Conservation (phyloP, 2,113 vertebrate genomes). For the Actenoides lindsayi region DNA sequence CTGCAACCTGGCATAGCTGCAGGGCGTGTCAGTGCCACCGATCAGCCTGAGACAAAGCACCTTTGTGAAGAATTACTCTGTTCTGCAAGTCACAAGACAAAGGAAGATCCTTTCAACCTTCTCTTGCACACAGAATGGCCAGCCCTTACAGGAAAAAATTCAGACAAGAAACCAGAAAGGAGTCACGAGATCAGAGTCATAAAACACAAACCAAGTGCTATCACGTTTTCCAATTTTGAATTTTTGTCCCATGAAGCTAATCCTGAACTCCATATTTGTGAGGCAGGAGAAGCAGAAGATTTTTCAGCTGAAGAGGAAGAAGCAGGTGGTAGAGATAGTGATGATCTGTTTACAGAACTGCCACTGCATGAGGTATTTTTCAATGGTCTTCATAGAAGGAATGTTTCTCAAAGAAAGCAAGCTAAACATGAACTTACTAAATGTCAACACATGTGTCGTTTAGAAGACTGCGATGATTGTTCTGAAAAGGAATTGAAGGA, state of each 20-base stretch:
- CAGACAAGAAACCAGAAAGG: not conserved
- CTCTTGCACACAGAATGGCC: not conserved
- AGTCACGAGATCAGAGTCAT: constrained; percentile 68
- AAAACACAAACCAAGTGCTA: constrained; percentile 77
- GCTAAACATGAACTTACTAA: constrained; percentile 33
- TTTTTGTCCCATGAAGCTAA: not conserved
- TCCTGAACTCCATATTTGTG: constrained; percentile 3
- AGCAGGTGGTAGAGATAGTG: constrained; percentile 24
- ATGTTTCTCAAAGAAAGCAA: constrained; percentile 40
- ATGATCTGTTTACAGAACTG: constrained; percentile 71
- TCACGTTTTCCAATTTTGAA: constrained; percentile 76
- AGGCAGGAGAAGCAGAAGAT: constrained; percentile 62
- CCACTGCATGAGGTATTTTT: constrained; percentile 33
- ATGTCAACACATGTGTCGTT: not conserved
- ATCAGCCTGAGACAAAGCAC: not conserved
- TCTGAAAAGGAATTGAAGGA: constrained; percentile 39
- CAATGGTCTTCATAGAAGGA: constrained; percentile 28
- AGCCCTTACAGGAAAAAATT: not conserved
- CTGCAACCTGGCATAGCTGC: not conserved
- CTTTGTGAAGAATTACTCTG: not conserved
- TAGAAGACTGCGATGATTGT: not conserved
- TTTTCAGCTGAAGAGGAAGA: constrained; percentile 71
- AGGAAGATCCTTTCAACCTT: not conserved
- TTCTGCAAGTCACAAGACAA: not conserved
- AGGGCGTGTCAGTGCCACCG: not conserved